Evolutionary conservation across 1,140 invertebrate genomes (phyloP).

Genomic region (Drosophila kikkawai): DNA sequence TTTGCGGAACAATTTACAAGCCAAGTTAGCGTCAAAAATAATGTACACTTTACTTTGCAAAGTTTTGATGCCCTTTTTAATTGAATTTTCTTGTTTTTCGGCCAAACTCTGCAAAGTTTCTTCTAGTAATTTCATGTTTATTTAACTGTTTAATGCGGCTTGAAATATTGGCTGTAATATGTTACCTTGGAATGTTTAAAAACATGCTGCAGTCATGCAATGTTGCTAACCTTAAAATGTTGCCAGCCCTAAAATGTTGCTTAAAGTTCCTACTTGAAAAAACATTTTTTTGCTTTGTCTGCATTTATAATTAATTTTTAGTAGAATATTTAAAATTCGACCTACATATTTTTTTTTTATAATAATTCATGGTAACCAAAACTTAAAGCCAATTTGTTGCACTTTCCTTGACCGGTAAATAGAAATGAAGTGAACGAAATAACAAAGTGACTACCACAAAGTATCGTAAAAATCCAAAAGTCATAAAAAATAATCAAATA

Average conservation of each 20-base stretch:
- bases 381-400: slow-evolving; percentile 4
- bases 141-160: slow-evolving; percentile 1
- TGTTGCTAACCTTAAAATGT: neutral
- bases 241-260: neutral
- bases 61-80: slow-evolving; percentile 4
- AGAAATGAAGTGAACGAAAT: slow-evolving; percentile 43
- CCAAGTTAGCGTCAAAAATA: slow-evolving; percentile 34
- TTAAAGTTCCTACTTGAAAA: neutral
- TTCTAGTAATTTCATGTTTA: neutral
- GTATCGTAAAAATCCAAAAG: slow-evolving; percentile 67
- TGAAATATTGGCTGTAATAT: neutral
- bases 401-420: slow-evolving; percentile 1
- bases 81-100: slow-evolving; percentile 6
- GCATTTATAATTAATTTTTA: neutral
- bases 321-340: neutral
- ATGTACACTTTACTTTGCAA: neutral
- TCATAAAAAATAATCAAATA: slow-evolving; percentile 74
- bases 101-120: neutral
- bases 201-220: neutral
- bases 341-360: neutral
- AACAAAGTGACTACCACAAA: slow-evolving; percentile 40
- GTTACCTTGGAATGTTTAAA: neutral
- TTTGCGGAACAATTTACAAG: slow-evolving; percentile 60
- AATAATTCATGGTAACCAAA: neutral
- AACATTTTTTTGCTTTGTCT: neutral